Conservation (phyloP, 2,113 vertebrate species). For the Pelecanoides urinatrix region DNA sequence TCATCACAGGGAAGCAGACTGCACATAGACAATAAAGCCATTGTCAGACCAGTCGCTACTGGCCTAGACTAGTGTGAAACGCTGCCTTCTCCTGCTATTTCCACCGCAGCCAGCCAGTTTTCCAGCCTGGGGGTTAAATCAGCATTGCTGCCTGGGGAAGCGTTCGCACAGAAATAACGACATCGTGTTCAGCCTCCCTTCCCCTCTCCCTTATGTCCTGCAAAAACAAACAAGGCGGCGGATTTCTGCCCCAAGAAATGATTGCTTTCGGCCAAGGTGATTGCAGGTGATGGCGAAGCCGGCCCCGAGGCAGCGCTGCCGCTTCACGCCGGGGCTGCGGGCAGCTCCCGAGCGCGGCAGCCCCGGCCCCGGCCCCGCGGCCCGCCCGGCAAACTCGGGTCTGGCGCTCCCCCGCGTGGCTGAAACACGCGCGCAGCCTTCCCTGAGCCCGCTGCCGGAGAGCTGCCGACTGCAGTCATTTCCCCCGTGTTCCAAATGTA, state of each 20-base stretch:
- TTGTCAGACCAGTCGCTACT: not conserved
- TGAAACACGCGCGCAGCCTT: accelerated
- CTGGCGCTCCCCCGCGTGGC: conserved; percentile 10
- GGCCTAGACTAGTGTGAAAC: accelerated
- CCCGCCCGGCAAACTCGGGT: not conserved
- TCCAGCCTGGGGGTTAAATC: not conserved
- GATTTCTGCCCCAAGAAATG: accelerated
- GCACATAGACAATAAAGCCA: accelerated
- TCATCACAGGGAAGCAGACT: not conserved
- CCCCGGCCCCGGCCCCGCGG: too few relatives aligned
- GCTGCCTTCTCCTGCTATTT: accelerated
- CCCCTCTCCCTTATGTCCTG: not conserved
- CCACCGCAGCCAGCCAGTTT: accelerated
- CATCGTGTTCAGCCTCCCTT: not conserved
- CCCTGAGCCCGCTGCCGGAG: accelerated
- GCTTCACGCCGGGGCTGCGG: not conserved
- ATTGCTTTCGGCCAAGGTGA: accelerated
- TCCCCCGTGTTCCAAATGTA: accelerated
- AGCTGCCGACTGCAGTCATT: accelerated
- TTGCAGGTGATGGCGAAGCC: accelerated
- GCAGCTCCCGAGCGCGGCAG: not conserved
- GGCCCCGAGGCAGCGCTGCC: not conserved
- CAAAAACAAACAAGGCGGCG: accelerated
- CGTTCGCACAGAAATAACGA: accelerated
- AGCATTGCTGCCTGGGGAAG: not conserved